phyloP scores from a whole-genome alignment of 92 coral and sea anemone genomes.

The Parazoanthus swiftii region DNA sequence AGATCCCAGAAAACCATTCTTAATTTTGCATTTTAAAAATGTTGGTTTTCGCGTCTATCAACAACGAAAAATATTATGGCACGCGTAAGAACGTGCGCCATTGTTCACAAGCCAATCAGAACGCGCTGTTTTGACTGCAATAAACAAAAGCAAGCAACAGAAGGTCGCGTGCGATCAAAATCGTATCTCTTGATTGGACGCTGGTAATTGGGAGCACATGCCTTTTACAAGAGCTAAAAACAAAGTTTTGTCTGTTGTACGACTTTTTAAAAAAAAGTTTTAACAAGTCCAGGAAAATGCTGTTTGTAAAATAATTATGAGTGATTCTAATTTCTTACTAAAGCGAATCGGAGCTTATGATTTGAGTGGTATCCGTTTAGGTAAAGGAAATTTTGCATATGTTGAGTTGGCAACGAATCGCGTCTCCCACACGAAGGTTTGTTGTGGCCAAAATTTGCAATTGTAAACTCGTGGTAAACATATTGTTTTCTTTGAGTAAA shows the following conservation, averaged over 20 bases:
- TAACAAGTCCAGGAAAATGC: slow-evolving; percentile 38
- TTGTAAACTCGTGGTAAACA: slow-evolving; percentile 38
- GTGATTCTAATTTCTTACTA: slow-evolving; percentile 63
- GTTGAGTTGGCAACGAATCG: slow-evolving; percentile 95
- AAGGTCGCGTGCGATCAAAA: slow-evolving; percentile 92
- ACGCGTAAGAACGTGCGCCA: slow-evolving; percentile 90
- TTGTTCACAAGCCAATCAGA: slow-evolving; percentile 81
- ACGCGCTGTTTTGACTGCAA: slow-evolving; percentile 58
- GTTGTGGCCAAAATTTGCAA: slow-evolving; percentile 35
- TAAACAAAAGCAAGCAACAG: slow-evolving; percentile 80
- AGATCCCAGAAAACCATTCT: slow-evolving; percentile 2
- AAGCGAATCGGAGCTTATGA: slow-evolving; percentile 93
- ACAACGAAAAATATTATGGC: slow-evolving; percentile 50
- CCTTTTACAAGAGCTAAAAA: slow-evolving; percentile 61
- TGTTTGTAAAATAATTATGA: slow-evolving; percentile 51
- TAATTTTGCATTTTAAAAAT: slow-evolving; percentile 48
- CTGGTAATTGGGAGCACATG: slow-evolving; percentile 75
- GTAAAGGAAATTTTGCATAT: slow-evolving; percentile 92
- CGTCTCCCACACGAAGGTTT: slow-evolving; percentile 82
- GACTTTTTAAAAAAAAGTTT: slow-evolving; percentile 47
- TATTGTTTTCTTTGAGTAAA: slow-evolving; percentile 31
- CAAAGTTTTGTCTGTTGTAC: slow-evolving; percentile 68
- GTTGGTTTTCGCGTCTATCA: slow-evolving; percentile 62
- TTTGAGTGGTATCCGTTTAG: slow-evolving; percentile 80
- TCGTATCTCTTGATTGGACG: slow-evolving; percentile 72